Evolutionary conservation across 2,888 invertebrate genomes (phyloP).

Genomic region (Cantharis flavilabris): DNA sequence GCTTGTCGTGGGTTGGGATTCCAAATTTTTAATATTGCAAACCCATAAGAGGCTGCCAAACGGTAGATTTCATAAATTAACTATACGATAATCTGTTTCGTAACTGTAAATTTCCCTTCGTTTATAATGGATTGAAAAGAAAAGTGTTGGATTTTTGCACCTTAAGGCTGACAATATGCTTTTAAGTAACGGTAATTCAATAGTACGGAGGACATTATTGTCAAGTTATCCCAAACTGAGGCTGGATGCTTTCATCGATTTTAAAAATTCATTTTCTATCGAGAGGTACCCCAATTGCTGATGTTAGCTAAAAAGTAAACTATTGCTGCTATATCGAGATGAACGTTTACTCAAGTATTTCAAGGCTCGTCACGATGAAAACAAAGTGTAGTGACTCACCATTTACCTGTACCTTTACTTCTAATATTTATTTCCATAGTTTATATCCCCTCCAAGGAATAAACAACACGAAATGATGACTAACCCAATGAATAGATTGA

Average conservation of each 20-base stretch:
- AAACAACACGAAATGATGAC: constrained; percentile 12
- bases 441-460: neutral
- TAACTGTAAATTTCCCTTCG: neutral
- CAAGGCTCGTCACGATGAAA: constrained; percentile 1
- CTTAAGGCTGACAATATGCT: neutral
- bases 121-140: neutral
- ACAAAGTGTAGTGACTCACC: constrained; percentile 4
- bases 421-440: constrained; percentile 3
- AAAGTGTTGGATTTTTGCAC: neutral
- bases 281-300: neutral
- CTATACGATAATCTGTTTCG: neutral
- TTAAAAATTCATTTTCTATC: neutral
- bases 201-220: neutral
- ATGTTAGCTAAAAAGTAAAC: neutral
- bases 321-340: neutral
- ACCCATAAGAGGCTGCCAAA: neutral
- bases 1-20: neutral
- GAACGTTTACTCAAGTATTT: neutral
- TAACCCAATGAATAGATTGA: constrained; percentile 9
- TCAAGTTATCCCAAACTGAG: neutral
- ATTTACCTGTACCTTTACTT: constrained; percentile 5
- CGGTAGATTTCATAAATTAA: neutral
- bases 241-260: neutral
- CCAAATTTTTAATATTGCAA: neutral
- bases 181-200: neutral